Percentiles rank a stretch among this genome's conserved stretches.
Evolutionary conservation across 1,140 invertebrate species (phyloP).

Genomic region (Agrilus planipennis): DNA sequence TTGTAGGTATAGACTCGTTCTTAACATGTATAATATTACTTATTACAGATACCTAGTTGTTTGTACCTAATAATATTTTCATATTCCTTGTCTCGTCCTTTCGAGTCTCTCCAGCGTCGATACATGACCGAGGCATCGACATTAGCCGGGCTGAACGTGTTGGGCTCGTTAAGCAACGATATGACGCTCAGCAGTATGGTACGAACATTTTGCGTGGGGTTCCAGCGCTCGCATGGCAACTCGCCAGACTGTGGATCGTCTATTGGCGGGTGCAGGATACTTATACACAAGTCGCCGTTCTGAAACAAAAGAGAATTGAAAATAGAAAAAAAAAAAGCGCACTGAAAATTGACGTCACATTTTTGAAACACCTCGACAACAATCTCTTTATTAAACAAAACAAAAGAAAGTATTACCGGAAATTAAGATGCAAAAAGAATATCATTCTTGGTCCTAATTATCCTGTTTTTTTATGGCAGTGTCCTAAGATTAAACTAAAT

Average conservation of each 20-base stretch:
- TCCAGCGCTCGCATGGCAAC: slow-evolving; percentile 98
- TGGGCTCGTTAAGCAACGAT: slow-evolving; percentile 97
- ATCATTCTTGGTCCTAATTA: too few relatives aligned
- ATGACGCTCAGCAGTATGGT: slow-evolving; percentile 97
- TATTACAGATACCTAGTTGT: too few relatives aligned
- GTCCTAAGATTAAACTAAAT: too few relatives aligned
- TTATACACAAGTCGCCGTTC: slow-evolving; percentile 99
- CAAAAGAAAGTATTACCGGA: too few relatives aligned
- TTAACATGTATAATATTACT: too few relatives aligned
- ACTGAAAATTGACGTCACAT: too few relatives aligned
- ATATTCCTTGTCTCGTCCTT: slow-evolving; percentile 98
- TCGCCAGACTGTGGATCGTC: slow-evolving; percentile 99
- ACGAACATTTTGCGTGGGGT: slow-evolving; percentile 98
- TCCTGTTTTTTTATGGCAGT: too few relatives aligned
- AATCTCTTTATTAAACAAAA: too few relatives aligned
- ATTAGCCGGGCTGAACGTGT: slow-evolving; percentile 98
- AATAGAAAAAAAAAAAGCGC: too few relatives aligned
- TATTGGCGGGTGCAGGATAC: slow-evolving; percentile 96
- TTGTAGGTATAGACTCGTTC: too few relatives aligned
- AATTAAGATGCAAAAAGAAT: too few relatives aligned
- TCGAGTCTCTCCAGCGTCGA: slow-evolving; percentile 94
- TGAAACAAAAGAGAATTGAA: slow-evolving; percentile 42
- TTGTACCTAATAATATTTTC: slow-evolving; percentile 97
- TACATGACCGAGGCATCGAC: slow-evolving; percentile 99
- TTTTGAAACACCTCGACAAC: too few relatives aligned